phyloP scores from a whole-genome alignment of 2,113 vertebrate genomes.

The Athene noctua region DNA sequence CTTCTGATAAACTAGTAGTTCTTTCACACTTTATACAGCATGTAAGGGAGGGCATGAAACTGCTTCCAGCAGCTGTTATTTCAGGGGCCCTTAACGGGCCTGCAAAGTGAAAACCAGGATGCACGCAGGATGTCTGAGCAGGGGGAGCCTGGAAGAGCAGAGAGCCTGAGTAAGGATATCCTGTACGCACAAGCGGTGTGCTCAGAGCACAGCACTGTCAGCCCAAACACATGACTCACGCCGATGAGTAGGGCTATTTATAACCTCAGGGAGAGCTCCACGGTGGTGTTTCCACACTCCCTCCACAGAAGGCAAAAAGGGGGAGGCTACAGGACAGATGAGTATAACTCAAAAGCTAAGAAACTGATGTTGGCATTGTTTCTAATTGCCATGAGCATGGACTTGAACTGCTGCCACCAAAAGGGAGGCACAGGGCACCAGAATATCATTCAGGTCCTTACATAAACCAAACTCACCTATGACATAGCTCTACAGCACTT shows the following conservation, averaged over 20 bases:
- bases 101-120: conserved; percentile 47
- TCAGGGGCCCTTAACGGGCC: not conserved
- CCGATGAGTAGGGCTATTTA: conserved; percentile 11
- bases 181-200: conserved; percentile 56
- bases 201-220: not conserved
- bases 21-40: not conserved
- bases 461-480: not conserved
- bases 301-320: not conserved
- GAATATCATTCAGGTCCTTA: not conserved
- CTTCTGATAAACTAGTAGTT: not conserved
- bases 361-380: not conserved
- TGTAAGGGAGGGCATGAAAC: not conserved
- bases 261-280: not conserved
- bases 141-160: conserved; percentile 35
- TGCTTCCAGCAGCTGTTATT: conserved; percentile 30
- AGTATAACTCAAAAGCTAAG: not conserved
- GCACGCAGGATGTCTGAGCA: conserved; percentile 60
- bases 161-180: conserved; percentile 55
- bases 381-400: not conserved
- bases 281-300: not conserved
- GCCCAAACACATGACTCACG: conserved; percentile 65
- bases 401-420: not conserved
- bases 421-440: not conserved
- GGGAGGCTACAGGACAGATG: not conserved
- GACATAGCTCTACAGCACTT: not conserved